Base-by-base conservation (phyloP, 1,140 invertebrate species). In the Euura saliciscinereae region DNA sequence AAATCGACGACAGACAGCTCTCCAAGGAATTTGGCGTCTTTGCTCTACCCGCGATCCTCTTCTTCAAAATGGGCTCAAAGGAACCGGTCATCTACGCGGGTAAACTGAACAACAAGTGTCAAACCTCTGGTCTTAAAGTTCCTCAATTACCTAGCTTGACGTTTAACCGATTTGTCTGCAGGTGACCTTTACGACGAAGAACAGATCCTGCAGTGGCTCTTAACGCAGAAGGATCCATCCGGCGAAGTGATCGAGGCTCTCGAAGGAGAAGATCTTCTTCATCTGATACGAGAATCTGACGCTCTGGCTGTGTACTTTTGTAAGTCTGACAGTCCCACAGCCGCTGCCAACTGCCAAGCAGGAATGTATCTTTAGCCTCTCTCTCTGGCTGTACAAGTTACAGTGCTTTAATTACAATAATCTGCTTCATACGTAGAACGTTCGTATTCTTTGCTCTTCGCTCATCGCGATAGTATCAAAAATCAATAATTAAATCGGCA, bases 61-160 rank as follows among this genome's bases (percentile, higher is more conserved):
- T 97, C 86, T 98, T 97, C 83, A 95, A 96, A 83, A 89, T 94
- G 79, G 93, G 94, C 3, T 93, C 94, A 0, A 96, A 96, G 78
- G 96, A 98, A 82, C 96, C 96, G 43, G 94, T 97, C 3, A 98
- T 98, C 78, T 98, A 96, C 85, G 96, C 96, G 83, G 96, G 95
- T 95, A 87, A 75, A 75, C 75, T 69, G 59, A 28, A 28, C 28
- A 28, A 28, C 28, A 1, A 28, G 28, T 28, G 28, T 28, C 28
- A 28, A 42, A 8, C 7, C 45, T 70, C 45, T 45, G 43, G 43
- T 43, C 2, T 73, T 43, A 43, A 2, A 45, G 44, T 66, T 65
- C 42, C 1, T 11, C 66, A 42, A 67, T 71, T 13, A 43, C 1
- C 44, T 43, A 43, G 10, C 42, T 10, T 46, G 11, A 71, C 46